These are phyloP conservation scores for Chromis chromis DNA, from an alignment of 2,797 vertebrate genomes.

Conservation along the genomic window DNA sequence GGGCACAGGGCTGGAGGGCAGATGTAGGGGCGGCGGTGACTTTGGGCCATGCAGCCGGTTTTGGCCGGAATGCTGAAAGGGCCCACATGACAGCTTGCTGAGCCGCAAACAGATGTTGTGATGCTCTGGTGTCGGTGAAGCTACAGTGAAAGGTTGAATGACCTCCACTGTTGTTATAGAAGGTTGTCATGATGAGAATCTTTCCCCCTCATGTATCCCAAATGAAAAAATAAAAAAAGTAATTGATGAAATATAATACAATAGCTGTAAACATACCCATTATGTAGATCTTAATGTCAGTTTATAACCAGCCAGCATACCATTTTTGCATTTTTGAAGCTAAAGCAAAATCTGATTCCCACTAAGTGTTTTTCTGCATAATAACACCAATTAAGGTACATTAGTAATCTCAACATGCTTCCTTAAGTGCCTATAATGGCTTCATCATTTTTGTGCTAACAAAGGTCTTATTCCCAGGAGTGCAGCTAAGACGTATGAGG, in stretches of 20 bases:
- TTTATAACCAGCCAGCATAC: constrained; percentile 3
- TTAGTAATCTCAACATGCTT: constrained; percentile 53
- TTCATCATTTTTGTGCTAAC: constrained; percentile 49
- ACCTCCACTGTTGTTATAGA: neutral
- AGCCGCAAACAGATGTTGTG: constrained; percentile 59
- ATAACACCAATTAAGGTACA: constrained; percentile 62
- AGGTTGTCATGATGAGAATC: neutral
- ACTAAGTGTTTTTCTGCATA: constrained; percentile 51
- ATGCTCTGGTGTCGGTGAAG: constrained; percentile 23
- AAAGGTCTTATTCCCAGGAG: constrained; percentile 44
- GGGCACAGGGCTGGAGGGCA: constrained; percentile 50
- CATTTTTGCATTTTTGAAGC: constrained; percentile 18
- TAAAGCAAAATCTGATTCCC: constrained; percentile 34
- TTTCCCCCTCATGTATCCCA: neutral
- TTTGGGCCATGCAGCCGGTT: constrained; percentile 54
- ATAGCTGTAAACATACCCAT: constrained; percentile 7
- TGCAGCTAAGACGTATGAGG: constrained; percentile 29
- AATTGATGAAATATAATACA: neutral
- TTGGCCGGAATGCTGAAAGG: constrained; percentile 45
- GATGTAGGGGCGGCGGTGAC: constrained; percentile 65
- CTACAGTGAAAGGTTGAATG: constrained; percentile 24
- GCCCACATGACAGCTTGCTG: constrained; percentile 43
- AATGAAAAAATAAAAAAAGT: constrained; percentile 4
- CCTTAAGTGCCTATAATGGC: constrained; percentile 62
- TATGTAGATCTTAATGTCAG: neutral